Base-by-base conservation (phyloP, 2,113 vertebrate species). In the Amazona guildingii region DNA sequence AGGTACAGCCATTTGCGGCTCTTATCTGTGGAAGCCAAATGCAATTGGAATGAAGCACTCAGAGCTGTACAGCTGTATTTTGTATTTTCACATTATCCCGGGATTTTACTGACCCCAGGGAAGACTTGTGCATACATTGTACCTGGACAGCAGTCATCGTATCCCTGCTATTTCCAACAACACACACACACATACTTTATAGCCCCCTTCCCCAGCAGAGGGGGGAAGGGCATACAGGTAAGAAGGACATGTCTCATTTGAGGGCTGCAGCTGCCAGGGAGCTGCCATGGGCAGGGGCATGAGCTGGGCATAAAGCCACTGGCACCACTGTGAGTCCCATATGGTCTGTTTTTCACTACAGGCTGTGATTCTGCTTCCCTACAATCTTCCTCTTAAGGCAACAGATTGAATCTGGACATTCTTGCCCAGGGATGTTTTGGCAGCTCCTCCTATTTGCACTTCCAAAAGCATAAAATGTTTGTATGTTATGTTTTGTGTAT, bases 381-480 rank as follows among this genome's bases (percentile, higher is more conserved):
- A 44, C 79, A 82, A 72, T 82, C 74, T 87, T 66, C 83, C 49
- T 95, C 83, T 39, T 52, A 84, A 95, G 83, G 86, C 61, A 88
- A 84, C 95, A 95, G 89, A 94, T 76, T 91, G 81, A 92, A 88
- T 79, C 52, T 85, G 95, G 89, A 79, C 81, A 84, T 73, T 94
- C 84, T 93, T 96, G 83, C 90, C 93, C 64, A 61, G 68, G 61
- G 85, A 78, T 94, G 72, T 95, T 92, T 72, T 96, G 93, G 94
- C 93, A 96, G 33, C 14, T 83, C 23, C 39, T 57, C 29, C 55
- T 80, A 46, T 78, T 70, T 78, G 72, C 55, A 86, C 33, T 95
- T 97, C 75, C 54, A 93, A 86, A 92, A 72, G 51, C 68, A 83
- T 74, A 90, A 97, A 83, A 92, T 90, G n/a, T 94, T 96, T 93